Conservation (phyloP, 2,113 vertebrate species). For the Morone saxatilis region DNA sequence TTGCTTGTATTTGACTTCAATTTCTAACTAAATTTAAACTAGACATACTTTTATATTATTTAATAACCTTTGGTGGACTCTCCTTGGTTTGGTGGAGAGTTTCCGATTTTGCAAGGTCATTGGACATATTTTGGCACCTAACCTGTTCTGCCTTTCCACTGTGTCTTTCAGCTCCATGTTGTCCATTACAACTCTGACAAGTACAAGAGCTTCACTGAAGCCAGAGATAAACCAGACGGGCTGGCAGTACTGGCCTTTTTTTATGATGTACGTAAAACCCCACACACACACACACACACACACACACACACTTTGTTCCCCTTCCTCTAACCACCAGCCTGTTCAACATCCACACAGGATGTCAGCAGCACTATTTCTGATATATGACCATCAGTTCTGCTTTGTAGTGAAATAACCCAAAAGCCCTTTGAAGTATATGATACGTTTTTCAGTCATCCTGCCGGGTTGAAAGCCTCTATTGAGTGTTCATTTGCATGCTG, state of each 20-base stretch:
- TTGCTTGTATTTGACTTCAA: not conserved
- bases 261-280: constrained; percentile 81
- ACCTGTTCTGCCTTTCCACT: constrained; percentile 25
- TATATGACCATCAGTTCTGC: not conserved
- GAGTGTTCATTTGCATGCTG: constrained; percentile 16
- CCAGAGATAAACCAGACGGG: constrained; percentile 86
- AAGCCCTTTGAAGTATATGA: constrained; percentile 32
- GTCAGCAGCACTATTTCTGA: not conserved
- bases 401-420: constrained; percentile 1
- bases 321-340: constrained; percentile 7
- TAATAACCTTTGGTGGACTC: not conserved
- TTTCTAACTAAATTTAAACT: not conserved
- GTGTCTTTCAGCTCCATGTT: constrained; percentile 88
- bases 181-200: constrained; percentile 93
- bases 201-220: constrained; percentile 87
- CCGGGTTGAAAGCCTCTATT: constrained; percentile 43
- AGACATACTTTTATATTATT: not conserved
- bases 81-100: too few relatives aligned
- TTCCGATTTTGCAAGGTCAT: not conserved
- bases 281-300: too few relatives aligned
- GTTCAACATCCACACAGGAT: not conserved
- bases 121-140: constrained; percentile 15
- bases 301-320: constrained; percentile 10
- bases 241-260: constrained; percentile 92
- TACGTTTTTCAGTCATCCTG: constrained; percentile 28